Conservation (phyloP, 2,797 vertebrate genomes). For the Geotrypetes seraphini region DNA sequence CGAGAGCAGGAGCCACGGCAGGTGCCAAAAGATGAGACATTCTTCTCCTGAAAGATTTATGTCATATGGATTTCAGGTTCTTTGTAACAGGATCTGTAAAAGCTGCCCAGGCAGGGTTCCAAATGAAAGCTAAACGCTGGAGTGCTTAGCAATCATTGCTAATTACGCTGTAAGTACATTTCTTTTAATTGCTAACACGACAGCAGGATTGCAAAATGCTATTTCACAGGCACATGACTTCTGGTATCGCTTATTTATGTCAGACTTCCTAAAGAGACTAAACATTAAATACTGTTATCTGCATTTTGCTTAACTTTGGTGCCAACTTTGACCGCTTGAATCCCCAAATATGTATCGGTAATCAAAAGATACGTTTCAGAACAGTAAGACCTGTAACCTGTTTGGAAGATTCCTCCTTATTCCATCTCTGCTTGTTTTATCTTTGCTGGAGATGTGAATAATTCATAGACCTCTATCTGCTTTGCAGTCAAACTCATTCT, state of each 20-base stretch:
- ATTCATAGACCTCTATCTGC: slow-evolving; percentile 74
- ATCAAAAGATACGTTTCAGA: slow-evolving; percentile 60
- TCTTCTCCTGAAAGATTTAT: neutral
- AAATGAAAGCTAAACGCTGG: slow-evolving; percentile 13
- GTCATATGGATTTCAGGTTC: neutral
- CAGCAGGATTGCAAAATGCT: slow-evolving; percentile 42
- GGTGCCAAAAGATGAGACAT: neutral
- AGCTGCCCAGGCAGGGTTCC: slow-evolving; percentile 2
- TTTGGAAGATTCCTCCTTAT: slow-evolving; percentile 67
- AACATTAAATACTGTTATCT: slow-evolving; percentile 37
- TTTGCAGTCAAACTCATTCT: slow-evolving; percentile 74
- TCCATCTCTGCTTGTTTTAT: slow-evolving; percentile 70
- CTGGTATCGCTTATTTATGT: slow-evolving; percentile 71
- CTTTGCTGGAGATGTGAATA: slow-evolving; percentile 73
- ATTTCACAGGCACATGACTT: slow-evolving; percentile 42
- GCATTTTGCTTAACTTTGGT: slow-evolving; percentile 38
- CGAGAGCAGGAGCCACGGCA: neutral
- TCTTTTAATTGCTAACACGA: slow-evolving; percentile 38
- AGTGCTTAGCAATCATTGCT: slow-evolving; percentile 6
- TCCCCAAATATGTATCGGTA: slow-evolving; percentile 45
- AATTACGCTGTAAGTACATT: slow-evolving; percentile 7
- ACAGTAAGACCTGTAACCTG: slow-evolving; percentile 62
- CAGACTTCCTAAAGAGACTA: slow-evolving; percentile 46
- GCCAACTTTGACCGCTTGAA: slow-evolving; percentile 43
- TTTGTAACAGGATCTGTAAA: slow-evolving; percentile 8